phyloP scores from a whole-genome alignment of 2,888 invertebrate genomes.

The Xestobium rufovillosum region DNA sequence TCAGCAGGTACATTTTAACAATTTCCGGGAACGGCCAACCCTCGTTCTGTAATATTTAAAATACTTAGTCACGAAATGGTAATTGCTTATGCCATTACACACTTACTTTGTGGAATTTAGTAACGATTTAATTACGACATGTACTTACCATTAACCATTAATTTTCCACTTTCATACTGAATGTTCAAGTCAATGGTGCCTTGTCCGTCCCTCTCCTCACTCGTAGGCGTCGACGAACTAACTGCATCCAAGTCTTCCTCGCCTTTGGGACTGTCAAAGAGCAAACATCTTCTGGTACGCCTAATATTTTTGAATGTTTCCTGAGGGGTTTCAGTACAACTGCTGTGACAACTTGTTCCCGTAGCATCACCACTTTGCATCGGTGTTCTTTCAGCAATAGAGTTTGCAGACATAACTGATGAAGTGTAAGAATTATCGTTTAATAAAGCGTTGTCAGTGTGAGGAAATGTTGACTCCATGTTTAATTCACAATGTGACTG shows the following conservation, averaged over 20 bases:
- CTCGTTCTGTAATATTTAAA: too few relatives aligned
- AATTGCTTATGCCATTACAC: too few relatives aligned
- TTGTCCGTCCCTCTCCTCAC: conserved; percentile 28
- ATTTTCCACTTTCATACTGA: conserved; percentile 31
- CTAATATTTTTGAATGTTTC: conserved; percentile 13
- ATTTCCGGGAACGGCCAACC: too few relatives aligned
- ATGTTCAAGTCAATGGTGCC: conserved; percentile 42
- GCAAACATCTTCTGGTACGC: conserved; percentile 40
- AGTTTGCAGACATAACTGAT: conserved; percentile 18
- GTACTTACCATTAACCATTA: conserved; percentile 42
- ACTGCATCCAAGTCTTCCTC: too few relatives aligned
- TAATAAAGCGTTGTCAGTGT: conserved; percentile 10
- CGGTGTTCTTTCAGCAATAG: conserved; percentile 15
- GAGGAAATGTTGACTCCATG: conserved; percentile 15
- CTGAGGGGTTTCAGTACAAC: too few relatives aligned
- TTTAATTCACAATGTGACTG: conserved; percentile 23
- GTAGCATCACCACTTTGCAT: conserved; percentile 22
- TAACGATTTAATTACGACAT: not conserved
- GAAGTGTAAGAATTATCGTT: conserved; percentile 23
- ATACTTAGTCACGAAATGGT: too few relatives aligned
- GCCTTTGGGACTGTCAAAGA: conserved; percentile 38
- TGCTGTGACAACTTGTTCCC: conserved; percentile 11
- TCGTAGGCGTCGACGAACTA: conserved; percentile 26
- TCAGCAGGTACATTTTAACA: too few relatives aligned
- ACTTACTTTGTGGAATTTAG: too few relatives aligned